A percentile compares a stretch with the other conserved stretches of the same genome.
These are phyloP conservation scores for Philereme transversata DNA, from an alignment of 2,888 invertebrate species.

Conservation along the genomic window DNA sequence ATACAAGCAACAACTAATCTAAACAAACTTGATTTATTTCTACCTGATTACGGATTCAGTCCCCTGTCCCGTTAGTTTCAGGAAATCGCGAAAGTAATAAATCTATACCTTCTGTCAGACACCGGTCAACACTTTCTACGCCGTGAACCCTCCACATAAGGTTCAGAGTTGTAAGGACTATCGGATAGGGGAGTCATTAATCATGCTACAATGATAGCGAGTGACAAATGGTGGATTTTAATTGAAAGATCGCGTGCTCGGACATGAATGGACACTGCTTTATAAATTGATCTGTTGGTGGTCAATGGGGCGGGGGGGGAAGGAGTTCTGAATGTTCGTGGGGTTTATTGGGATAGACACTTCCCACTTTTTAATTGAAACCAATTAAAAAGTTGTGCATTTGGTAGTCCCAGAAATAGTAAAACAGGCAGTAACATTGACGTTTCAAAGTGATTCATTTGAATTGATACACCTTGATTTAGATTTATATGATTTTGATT, in stretches of 20 bases:
- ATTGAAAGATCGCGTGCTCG: constrained; percentile 43
- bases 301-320: constrained; percentile 25
- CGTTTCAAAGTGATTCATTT: too few relatives aligned
- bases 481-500: too few relatives aligned
- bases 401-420: too few relatives aligned
- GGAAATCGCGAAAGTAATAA: constrained; percentile 43
- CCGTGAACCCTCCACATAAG: constrained; percentile 21
- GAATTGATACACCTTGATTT: too few relatives aligned
- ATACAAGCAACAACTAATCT: constrained; percentile 32
- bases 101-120: constrained; percentile 39
- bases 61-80: constrained; percentile 44
- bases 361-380: constrained; percentile 4
- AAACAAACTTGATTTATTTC: constrained; percentile 36
- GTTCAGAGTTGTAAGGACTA: constrained; percentile 20
- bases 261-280: constrained; percentile 30
- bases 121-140: constrained; percentile 24
- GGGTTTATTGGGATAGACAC: constrained; percentile 8
- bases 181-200: constrained; percentile 32
- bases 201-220: constrained; percentile 42
- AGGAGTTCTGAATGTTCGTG: constrained; percentile 8
- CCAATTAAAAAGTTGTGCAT: too few relatives aligned
- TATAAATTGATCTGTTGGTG: constrained; percentile 31
- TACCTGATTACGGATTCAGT: constrained; percentile 42
- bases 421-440: too few relatives aligned
- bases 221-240: constrained; percentile 43